phyloP scores from a whole-genome alignment of 2,113 vertebrate species.

The Grammomys surdaster region DNA sequence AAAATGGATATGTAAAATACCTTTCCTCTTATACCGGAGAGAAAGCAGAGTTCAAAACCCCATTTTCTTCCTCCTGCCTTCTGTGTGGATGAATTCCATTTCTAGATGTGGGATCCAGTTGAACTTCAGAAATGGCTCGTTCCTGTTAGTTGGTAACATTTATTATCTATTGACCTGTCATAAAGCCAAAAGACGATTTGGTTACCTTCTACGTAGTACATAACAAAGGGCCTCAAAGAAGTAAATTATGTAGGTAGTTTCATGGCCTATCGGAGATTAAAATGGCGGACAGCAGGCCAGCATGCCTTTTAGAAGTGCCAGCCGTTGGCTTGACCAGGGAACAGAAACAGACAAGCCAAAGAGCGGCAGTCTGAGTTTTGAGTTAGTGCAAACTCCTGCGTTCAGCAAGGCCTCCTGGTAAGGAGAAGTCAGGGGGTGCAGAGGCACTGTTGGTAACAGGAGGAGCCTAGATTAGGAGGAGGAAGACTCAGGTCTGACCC shows the following conservation, averaged over 20 bases:
- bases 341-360: background rate
- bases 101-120: slow-evolving; percentile 4
- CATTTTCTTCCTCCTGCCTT: slow-evolving; percentile 1
- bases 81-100: slow-evolving; percentile 38
- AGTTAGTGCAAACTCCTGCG: background rate
- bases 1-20: slow-evolving; percentile 56
- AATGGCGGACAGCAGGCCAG: slow-evolving; percentile 27
- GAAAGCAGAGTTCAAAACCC: slow-evolving; percentile 5
- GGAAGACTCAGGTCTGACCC: background rate
- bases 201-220: slow-evolving; percentile 39
- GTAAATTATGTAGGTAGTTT: slow-evolving; percentile 16
- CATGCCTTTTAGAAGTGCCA: slow-evolving; percentile 47
- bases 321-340: slow-evolving; percentile 21
- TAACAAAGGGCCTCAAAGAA: slow-evolving; percentile 2
- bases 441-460: background rate
- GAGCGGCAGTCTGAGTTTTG: background rate
- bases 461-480: background rate
- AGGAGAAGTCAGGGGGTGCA: background rate
- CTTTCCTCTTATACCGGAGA: background rate
- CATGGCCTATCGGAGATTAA: background rate
- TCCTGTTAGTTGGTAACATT: slow-evolving; percentile 4
- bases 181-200: slow-evolving; percentile 43
- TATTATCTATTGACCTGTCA: background rate
- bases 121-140: background rate
- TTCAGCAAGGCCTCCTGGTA: slow-evolving; percentile 9